phyloP scores from a whole-genome alignment of 2,113 vertebrate species.

The Euleptes europaea region DNA sequence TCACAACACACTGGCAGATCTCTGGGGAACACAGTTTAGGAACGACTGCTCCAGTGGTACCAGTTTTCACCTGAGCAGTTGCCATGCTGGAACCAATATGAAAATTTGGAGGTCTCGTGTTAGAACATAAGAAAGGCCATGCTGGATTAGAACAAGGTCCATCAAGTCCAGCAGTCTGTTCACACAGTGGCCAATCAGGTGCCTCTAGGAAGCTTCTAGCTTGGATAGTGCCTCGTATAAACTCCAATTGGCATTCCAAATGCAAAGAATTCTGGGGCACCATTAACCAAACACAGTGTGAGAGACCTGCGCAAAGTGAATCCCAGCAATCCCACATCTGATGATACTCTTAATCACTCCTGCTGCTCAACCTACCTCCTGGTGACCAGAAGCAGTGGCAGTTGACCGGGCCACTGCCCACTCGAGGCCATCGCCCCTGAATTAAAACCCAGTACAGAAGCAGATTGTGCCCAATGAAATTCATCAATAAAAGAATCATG shows the following conservation, averaged over 20 bases:
- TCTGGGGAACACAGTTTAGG: background rate
- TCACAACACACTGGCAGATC: background rate
- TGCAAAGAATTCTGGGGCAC: background rate
- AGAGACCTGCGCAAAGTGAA: background rate
- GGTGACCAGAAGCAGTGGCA: background rate
- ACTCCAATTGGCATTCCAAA: background rate
- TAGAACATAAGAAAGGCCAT: no score
- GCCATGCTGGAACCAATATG: background rate
- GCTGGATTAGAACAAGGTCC: no score
- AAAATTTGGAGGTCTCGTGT: background rate
- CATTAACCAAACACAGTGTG: no score
- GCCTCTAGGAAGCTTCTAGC: no score
- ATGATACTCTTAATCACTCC: background rate
- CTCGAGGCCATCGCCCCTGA: no score
- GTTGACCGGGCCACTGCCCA: background rate
- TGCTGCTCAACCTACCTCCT: background rate
- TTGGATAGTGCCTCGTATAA: background rate
- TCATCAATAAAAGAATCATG: background rate
- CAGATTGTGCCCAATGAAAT: background rate
- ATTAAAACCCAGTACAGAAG: background rate
- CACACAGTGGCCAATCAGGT: no score
- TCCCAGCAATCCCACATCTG: background rate
- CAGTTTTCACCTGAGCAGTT: background rate
- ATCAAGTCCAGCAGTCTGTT: no score
- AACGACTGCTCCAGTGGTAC: background rate